Evolutionary conservation across 2,113 vertebrate genomes (phyloP), one percentile per base, ranked within the genome.

Genomic region (Leptobrachium leishanense): DNA sequence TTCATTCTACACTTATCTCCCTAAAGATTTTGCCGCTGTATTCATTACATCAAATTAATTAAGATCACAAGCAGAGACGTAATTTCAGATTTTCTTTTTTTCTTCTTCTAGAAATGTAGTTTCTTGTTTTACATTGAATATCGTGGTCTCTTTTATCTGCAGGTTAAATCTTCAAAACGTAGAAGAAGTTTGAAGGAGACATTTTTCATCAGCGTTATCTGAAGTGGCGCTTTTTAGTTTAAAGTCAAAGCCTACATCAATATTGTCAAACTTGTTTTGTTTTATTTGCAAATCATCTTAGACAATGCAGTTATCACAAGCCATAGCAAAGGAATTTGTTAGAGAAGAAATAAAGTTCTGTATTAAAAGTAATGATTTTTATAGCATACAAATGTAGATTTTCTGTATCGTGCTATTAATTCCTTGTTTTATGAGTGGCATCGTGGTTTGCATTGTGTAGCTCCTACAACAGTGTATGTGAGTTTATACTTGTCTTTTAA

Each of bases 1-100:
- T 74, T 79, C n/a, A 31, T 70, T 9, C 41, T 31, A 2, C 40
- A n/a, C 42, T 66, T 79, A 78, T 83, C 77, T 90, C 90, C 88
- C 90, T 10, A 13, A 89, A 87, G 91, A 83, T 82, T 83, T 88
- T 44, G 15, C 77, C 83, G 87, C 86, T 87, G 87, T 83, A 88
- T 87, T 89, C 92, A 92, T 94, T 92, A 91, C 91, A 91, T 84
- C 84, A 86, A 86, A 90, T 79, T 92, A 92, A 93, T 92, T 90
- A 92, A 92, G 90, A 92, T 90, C 63, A 44, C 88, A 88, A 88
- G 89, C 39, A 85, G 77, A 89, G 88, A 88, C 89, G 87, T 90
- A 87, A 90, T 90, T 89, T 89, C 39, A 87, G 20, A 31, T 31
- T 31, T 31, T 1, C 20, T 31, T 31, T 31, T 89, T 90, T 90